Conservation (phyloP, 2,797 vertebrate genomes). For the Myotis vivesi region DNA sequence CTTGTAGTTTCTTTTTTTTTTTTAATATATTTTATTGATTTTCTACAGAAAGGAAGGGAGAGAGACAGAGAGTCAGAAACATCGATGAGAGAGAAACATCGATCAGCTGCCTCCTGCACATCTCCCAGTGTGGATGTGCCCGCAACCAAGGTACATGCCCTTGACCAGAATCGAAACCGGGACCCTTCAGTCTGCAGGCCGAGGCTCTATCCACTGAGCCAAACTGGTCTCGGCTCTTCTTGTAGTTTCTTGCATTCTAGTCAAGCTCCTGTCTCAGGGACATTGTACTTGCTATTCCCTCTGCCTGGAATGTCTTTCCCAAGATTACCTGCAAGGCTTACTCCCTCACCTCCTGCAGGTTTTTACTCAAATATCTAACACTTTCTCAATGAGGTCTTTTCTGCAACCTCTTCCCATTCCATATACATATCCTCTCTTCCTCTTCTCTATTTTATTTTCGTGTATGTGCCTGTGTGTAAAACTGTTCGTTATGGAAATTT, state of each 20-base stretch:
- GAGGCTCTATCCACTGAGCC: no score
- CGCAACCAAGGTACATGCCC: no score
- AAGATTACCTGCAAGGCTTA: not conserved
- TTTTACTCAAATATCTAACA: not conserved
- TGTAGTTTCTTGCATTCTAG: not conserved
- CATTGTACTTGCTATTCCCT: not conserved
- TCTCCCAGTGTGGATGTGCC: no score
- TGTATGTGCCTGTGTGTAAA: not conserved
- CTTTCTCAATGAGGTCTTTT: slow-evolving; percentile 17
- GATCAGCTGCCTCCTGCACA: no score
- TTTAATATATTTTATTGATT: no score
- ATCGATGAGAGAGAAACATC: no score
- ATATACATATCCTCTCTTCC: not conserved
- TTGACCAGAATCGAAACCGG: no score
- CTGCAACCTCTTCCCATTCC: not conserved
- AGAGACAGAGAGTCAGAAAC: no score
- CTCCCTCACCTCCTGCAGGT: not conserved
- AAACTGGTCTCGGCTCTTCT: no score
- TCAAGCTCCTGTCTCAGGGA: not conserved
- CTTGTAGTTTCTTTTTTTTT: not conserved
- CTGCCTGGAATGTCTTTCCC: not conserved
- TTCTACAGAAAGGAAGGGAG: no score
- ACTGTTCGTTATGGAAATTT: slow-evolving; percentile 11
- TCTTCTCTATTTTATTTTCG: not conserved
- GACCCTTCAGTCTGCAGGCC: no score